A percentile compares a stretch with the other conserved stretches of the same genome.
Conservation (phyloP, 1,140 invertebrate species). For the Zophobas morio region DNA sequence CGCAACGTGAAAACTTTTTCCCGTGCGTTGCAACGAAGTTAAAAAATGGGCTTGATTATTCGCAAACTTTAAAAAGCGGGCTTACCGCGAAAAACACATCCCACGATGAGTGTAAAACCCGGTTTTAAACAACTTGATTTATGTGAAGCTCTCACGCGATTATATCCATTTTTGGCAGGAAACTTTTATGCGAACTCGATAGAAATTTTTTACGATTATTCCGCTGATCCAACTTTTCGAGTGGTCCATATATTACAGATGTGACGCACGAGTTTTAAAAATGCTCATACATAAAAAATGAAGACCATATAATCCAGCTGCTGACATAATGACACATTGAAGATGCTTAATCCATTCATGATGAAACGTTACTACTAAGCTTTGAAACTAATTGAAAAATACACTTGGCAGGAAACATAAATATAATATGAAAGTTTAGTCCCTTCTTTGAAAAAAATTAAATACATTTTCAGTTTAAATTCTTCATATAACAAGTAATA, state of each 20-base stretch:
- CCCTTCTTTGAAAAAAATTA: slow-evolving; percentile 31
- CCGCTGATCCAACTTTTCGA: slow-evolving; percentile 21
- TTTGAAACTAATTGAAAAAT: slow-evolving; percentile 43
- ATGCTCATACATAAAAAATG: slow-evolving; percentile 9
- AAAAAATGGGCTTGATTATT: too few relatives aligned
- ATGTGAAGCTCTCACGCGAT: slow-evolving; percentile 4
- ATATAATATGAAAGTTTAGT: slow-evolving; percentile 40
- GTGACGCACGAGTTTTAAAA: slow-evolving; percentile 21
- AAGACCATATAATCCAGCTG: slow-evolving; percentile 9
- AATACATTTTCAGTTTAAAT: slow-evolving; percentile 34
- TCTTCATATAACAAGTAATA: not conserved
- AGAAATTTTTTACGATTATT: slow-evolving; percentile 11
- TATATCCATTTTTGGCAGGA: slow-evolving; percentile 24
- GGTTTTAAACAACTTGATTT: slow-evolving; percentile 6
- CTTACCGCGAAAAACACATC: not conserved
- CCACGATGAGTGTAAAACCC: not conserved
- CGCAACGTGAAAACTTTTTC: too few relatives aligned
- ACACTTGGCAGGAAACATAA: slow-evolving; percentile 38
- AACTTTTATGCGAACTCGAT: not conserved
- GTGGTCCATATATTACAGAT: slow-evolving; percentile 22
- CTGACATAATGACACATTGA: too few relatives aligned
- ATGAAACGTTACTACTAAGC: not conserved
- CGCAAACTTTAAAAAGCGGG: too few relatives aligned
- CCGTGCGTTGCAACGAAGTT: too few relatives aligned
- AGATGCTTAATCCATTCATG: too few relatives aligned